Percentiles rank a stretch among this genome's conserved stretches.
Conservation (phyloP, 2,113 vertebrate genomes). For the Pachypanchax playfairii region DNA sequence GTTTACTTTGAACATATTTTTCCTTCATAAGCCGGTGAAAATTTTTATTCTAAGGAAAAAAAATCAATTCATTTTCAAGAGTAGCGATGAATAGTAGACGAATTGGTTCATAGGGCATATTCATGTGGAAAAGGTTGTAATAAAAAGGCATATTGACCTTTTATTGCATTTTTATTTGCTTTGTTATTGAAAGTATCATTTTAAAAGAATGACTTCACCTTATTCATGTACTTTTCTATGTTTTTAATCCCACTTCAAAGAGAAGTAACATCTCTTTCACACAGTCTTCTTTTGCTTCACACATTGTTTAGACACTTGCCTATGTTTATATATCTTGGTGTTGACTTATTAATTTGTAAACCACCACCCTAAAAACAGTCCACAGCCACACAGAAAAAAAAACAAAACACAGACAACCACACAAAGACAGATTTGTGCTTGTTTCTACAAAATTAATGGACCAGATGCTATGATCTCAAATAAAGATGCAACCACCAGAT, state of each 20-base stretch:
- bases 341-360: neutral
- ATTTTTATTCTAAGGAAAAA: conserved; percentile 43
- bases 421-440: conserved; percentile 21
- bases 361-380: neutral
- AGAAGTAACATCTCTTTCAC: too few relatives aligned
- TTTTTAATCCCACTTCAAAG: neutral
- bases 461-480: conserved; percentile 64
- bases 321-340: neutral
- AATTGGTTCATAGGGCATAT: conserved; percentile 30
- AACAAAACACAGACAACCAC: conserved; percentile 6
- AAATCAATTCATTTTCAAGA: conserved; percentile 51
- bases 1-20: conserved; percentile 65
- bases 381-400: neutral
- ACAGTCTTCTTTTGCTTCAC: neutral
- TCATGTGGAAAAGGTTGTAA: conserved; percentile 32
- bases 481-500: conserved; percentile 62
- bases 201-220: too few relatives aligned
- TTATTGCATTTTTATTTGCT: conserved; percentile 23
- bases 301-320: too few relatives aligned
- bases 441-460: conserved; percentile 55
- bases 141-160: conserved; percentile 35
- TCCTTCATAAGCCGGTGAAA: conserved; percentile 44
- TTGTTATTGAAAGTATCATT: conserved; percentile 4
- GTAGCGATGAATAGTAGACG: conserved; percentile 27
- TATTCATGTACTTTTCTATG: conserved; percentile 9